phyloP scores from a whole-genome alignment of 1,140 invertebrate species.

The Neodiprion virginianus region DNA sequence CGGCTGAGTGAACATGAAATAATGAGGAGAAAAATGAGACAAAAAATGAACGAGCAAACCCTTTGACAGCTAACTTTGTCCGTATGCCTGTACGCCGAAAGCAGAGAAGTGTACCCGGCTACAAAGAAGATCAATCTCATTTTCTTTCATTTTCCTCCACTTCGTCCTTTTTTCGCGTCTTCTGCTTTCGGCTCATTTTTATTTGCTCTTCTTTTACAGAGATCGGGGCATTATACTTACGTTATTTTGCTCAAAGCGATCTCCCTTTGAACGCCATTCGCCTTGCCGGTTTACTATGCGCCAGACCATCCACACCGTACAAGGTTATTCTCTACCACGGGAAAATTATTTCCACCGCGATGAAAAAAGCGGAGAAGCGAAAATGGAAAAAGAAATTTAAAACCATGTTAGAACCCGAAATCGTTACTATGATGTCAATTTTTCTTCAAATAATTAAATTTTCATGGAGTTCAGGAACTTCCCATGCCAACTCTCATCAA shows the following conservation, averaged over 20 bases:
- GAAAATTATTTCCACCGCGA: neutral
- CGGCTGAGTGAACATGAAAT: neutral
- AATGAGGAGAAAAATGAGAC: neutral
- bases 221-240: neutral
- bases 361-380: neutral
- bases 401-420: too few relatives aligned
- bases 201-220: neutral
- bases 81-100: neutral
- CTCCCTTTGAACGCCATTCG: neutral
- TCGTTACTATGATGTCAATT: neutral
- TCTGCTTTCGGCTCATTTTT: neutral
- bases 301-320: neutral
- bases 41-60: neutral
- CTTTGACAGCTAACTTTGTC: neutral
- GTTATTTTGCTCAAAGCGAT: neutral
- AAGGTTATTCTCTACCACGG: neutral
- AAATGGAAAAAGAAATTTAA: too few relatives aligned
- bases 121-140: constrained; percentile 7
- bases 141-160: neutral
- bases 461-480: neutral
- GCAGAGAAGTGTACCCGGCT: neutral
- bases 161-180: neutral
- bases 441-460: neutral
- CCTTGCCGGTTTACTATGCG: neutral
- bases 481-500: neutral